Evolutionary conservation across 2,113 vertebrate species (phyloP).

Genomic region (Atrichornis clamosus): DNA sequence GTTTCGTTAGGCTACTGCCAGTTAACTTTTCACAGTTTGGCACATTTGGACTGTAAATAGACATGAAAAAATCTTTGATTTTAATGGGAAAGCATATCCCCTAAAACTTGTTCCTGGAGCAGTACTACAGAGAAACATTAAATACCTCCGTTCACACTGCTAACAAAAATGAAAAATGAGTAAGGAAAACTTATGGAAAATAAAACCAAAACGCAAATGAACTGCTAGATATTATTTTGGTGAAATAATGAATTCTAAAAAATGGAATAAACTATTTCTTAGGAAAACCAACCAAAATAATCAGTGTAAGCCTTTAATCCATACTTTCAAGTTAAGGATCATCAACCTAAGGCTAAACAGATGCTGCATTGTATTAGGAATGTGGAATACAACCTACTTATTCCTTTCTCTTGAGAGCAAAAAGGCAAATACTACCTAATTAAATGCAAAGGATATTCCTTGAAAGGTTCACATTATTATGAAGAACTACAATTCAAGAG

Average conservation of each 20-base stretch:
- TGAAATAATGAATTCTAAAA: constrained; percentile 54
- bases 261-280: constrained; percentile 43
- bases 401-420: constrained; percentile 67
- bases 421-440: constrained; percentile 67
- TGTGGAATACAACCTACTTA: constrained; percentile 65
- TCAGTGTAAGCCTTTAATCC: constrained; percentile 71
- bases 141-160: constrained; percentile 60
- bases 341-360: constrained; percentile 72
- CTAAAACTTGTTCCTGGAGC: constrained; percentile 54
- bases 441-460: constrained; percentile 71
- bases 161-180: constrained; percentile 43
- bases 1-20: constrained; percentile 67
- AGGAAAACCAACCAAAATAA: constrained; percentile 62
- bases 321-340: constrained; percentile 68
- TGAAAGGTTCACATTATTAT: constrained; percentile 60
- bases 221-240: constrained; percentile 38
- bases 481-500: constrained; percentile 63
- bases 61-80: constrained; percentile 72
- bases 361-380: constrained; percentile 72
- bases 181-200: constrained; percentile 40
- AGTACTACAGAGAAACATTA: constrained; percentile 64
- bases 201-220: constrained; percentile 33
- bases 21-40: constrained; percentile 85
- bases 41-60: constrained; percentile 80
- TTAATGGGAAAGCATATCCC: constrained; percentile 60